Evolutionary conservation across 2,888 invertebrate species (phyloP).

Genomic region (Andrena bucephala): DNA sequence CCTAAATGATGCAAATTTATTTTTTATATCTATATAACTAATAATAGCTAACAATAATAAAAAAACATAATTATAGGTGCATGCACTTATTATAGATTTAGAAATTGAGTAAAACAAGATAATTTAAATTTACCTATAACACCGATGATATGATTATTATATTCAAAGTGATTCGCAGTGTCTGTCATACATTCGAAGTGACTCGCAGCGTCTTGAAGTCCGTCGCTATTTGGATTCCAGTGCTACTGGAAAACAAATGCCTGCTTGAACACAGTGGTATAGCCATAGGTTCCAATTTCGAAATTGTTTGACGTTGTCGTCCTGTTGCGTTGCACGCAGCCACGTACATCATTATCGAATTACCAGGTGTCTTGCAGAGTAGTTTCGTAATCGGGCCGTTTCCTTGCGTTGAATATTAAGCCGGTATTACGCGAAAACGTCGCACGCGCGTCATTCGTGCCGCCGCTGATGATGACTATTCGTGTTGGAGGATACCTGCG

Average conservation of each 20-base stretch:
- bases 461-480: slow-evolving; percentile 22
- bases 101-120: too few species aligned
- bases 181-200: too few species aligned
- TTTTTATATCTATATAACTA: too few species aligned
- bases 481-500: neutral
- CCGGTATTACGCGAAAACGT: slow-evolving; percentile 68
- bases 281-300: slow-evolving; percentile 57
- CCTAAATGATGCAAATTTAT: too few species aligned
- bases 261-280: neutral
- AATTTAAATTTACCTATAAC: too few species aligned
- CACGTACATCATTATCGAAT: slow-evolving; percentile 75
- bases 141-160: too few species aligned
- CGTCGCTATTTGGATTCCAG: neutral
- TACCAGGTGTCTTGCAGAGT: slow-evolving; percentile 72
- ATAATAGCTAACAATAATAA: too few species aligned
- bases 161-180: too few species aligned
- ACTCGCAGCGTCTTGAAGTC: neutral
- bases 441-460: slow-evolving; percentile 50
- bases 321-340: slow-evolving; percentile 36
- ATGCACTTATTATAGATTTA: too few species aligned
- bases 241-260: slow-evolving; percentile 13
- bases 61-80: too few species aligned
- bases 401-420: slow-evolving; percentile 77
- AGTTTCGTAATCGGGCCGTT: slow-evolving; percentile 74
- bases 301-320: slow-evolving; percentile 51